Evolutionary conservation across 2,113 vertebrate genomes (phyloP), one percentile per base, ranked within the genome.

Genomic region (Entomyzon cyanotis): DNA sequence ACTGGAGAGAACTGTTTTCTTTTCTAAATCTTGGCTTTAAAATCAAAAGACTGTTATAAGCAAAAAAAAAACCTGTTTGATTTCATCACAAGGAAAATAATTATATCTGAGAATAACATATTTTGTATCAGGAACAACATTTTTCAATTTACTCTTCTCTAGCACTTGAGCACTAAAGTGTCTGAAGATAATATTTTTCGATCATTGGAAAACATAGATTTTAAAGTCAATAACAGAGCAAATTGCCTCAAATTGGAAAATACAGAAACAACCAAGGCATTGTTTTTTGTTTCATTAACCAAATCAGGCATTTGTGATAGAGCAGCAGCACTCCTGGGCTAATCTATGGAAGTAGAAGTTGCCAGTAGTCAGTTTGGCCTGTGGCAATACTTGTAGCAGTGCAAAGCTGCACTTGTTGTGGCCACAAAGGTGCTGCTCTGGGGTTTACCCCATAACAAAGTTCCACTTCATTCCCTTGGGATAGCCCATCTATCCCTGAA

Each of bases 141-240:
- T 95, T 96, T 97, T 62, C 87, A 69, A 89, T 92, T 87, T 92
- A 92, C 92, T 96, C 69, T 87, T 91, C 65, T 69, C 7, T 5
- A 84, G 55, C 41, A 77, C 18, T 62, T 65, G 49, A 90, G 80
- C 80, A 88, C 31, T 42, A 70, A 89, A 82, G 33, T 71, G 42
- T 52, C 67, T 96, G 94, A 95, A 94, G 94, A 63, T 65, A 83
- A 91, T 55, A 75, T 95, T 94, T 85, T 89, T 89, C 31, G 35
- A 21, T 90, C 71, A 92, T 95, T 95, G 89, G 55, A 91, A 55
- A 78, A 77, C 80, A 71, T 17, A 55, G 96, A 96, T 97, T 79
- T 97, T 97, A 79, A 96, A 97, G 97, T 95, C 93, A 97, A 94
- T 97, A 97, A 90, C 59, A 92, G 75, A 92, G 87, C 67, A 85